phyloP scores from a whole-genome alignment of 2,888 invertebrate species.

The Xylocampa areola region DNA sequence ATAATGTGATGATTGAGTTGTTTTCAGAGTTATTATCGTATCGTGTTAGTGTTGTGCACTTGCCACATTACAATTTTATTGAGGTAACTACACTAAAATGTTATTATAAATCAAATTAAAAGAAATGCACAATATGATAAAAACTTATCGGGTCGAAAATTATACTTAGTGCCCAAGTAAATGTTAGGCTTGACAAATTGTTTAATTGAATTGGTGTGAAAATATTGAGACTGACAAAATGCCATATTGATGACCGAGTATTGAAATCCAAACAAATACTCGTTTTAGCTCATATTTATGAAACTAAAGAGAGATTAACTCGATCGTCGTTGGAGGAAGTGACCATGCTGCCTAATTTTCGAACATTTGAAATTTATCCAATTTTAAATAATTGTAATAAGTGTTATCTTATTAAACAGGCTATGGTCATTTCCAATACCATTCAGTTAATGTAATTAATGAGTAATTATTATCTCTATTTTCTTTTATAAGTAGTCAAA shows the following conservation, averaged over 20 bases:
- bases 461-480: constrained; percentile 18
- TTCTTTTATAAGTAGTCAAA: not conserved
- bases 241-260: constrained; percentile 37
- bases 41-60: constrained; percentile 15
- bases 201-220: constrained; percentile 13
- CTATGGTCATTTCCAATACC: constrained; percentile 3
- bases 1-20: constrained; percentile 10
- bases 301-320: constrained; percentile 4
- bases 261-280: constrained; percentile 26
- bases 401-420: constrained; percentile 1
- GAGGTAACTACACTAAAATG: too few species aligned
- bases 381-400: too few species aligned
- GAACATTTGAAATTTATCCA: constrained; percentile 2
- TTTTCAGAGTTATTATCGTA: constrained; percentile 19
- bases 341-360: constrained; percentile 2
- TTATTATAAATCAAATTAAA: not conserved
- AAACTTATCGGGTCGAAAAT: constrained; percentile 1
- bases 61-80: not conserved
- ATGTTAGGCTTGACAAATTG: constrained; percentile 3
- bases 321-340: constrained; percentile 12
- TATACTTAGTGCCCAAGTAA: constrained; percentile 6
- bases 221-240: constrained; percentile 53
- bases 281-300: not conserved
- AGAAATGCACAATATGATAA: constrained; percentile 15
- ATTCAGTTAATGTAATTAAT: constrained; percentile 12